Base-by-base conservation (phyloP, 2,888 invertebrate species). In the Trimorus sp. region DNA sequence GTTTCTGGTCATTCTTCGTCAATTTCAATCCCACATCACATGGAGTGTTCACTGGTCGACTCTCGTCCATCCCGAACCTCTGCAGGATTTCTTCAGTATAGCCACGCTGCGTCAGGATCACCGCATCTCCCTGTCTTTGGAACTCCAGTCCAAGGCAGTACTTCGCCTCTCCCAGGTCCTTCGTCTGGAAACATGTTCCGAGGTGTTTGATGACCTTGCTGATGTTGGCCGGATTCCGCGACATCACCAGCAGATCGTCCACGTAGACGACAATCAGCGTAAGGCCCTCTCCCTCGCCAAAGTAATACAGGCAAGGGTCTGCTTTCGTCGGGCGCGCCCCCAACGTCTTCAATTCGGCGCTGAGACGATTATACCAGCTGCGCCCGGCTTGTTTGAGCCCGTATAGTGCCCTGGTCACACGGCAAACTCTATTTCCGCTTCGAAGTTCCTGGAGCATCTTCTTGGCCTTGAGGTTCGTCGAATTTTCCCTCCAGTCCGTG, bases 71-170 rank as follows among this genome's bases (percentile, higher is more conserved):
- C n/a, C 49, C 49, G n/a, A 49, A 49, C 4, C 49, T 2, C 2
- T n/a, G 7, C n/a, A 49, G 49, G 7, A 49, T 14, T 1, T 49
- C 49, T 15, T 3, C 0, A 7, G n/a, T 14, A 14, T 14, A 49
- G 11, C n/a, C n/a, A 1, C n/a, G 11, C n/a, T 49, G 49, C 36
- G 51, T 66, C 37, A 78, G 54, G 6, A 75, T 56, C 7, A 84
- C 54, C 7, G 65, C 69, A 15, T 37, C 49, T 11, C 56, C 45
- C 9, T 53, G 6, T 42, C 48, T 60, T 14, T n/a, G 14, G 42
- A 84, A 80, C 14, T 83, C 77, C 38, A 83, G 62, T 38, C 80
- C 83, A 4, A 83, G 73, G 53, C 84, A 84, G 26, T 79, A 75
- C 15, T 75, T 77, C 0, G 51, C 74, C 8, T 12, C 54, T 6